Base-by-base conservation (phyloP, 2,888 invertebrate genomes). In the Lasioglossum villosulum region DNA sequence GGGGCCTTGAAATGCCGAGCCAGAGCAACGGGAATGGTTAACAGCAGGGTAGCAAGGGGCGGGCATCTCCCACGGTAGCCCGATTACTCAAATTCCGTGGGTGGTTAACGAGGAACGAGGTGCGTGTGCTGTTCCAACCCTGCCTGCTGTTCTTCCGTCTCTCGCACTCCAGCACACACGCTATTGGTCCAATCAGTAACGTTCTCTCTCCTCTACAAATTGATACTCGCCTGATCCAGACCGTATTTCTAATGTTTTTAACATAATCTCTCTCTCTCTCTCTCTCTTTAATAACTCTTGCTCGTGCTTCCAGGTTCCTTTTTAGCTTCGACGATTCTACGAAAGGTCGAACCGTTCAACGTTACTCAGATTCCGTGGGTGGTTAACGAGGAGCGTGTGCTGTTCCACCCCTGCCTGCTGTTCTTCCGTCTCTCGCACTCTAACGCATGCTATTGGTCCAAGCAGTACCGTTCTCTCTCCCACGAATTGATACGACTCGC, bases 51-150 rank as follows among this genome's bases (percentile, higher is more conserved):
- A 68, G 23, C 68, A 34, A 68, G 68, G 37, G 37, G 34, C 68
- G 68, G 37, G 68, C 37, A 37, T 37, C 70, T 73, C 79, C 76
- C 76, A 70, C 75, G 76, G 74, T 70, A 77, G 85, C 74, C 74
- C 85, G 80, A 75, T 79, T 84, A 56, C 84, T 79, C 71, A 73
- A 86, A 86, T 85, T 72, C 42, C 80, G 86, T 85, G 77, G 86
- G 86, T 85, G 80, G 80, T 23, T 75, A 78, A 85, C 80, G 37
- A 84, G 79, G 34, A 16, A 56, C 63, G 63, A 63, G 16, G 63
- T 34, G 23, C 37, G 37, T 23, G 75, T 56, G 68, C 59, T 37
- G 34, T 30, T 56, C 66, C 45, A 75, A 27, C 84, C 52, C 42
- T 27, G 30, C 63, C 30, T 16, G 27, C 30, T 16, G 12, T 5